Base-by-base conservation (phyloP, 2,113 vertebrate genomes). In the Cyprinodon brontotheroides region DNA sequence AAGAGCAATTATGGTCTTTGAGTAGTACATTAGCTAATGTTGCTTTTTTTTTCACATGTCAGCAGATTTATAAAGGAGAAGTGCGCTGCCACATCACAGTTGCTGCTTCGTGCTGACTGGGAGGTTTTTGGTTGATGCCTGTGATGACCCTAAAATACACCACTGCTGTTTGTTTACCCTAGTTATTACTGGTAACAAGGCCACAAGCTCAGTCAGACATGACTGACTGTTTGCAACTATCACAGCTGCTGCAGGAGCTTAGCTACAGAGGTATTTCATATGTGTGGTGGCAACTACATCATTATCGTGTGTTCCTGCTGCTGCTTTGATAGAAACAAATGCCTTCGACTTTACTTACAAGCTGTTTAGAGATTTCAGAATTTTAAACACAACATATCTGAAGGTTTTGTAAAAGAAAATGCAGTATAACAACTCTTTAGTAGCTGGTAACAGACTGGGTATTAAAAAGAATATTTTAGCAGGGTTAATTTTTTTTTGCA, bases 1-100 rank as follows among this genome's bases (percentile, higher is more conserved):
- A 93, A 94, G 92, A 92, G 89, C 89, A 91, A 95, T 94, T 94
- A 93, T 92, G 92, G 91, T 92, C 91, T 94, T 94, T 93, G 93
- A 93, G 92, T 90, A 94, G 91, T 89, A 91, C 92, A 93, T 95
- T 94, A 95, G 93, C 91, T 94, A 93, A 92, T 93, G 92, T 89
- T 90, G 87, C 85, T 85, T 91, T 92, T 92, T 91, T 86, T 80
- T 91, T 91, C 84, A 79, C 90, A 83, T 74, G 92, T 93, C 93
- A 95, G 94, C 94, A 94, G 68, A 93, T 93, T 88, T 87, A 86
- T 93, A 93, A 84, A 79, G 87, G 78, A 86, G 87, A 65, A 77
- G 79, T 82, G 85, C 65, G 87, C 90, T 75, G 82, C 89, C 88
- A 91, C 90, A 92, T 90, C 91, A 89, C 86, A 91, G 85, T 84